Conservation (phyloP, 2,888 invertebrate genomes). For the Homarus gammarus region DNA sequence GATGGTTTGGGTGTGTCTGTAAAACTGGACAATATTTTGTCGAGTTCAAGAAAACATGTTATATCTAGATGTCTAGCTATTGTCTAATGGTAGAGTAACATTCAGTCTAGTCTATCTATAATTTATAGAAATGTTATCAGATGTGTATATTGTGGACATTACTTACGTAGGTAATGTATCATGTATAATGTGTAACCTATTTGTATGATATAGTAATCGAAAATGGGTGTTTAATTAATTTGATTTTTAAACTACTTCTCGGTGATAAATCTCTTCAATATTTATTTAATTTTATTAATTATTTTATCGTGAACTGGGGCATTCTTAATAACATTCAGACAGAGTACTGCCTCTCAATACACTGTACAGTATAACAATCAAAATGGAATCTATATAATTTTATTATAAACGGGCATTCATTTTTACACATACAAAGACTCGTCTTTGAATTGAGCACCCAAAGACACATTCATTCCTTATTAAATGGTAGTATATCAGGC, state of each 20-base stretch:
- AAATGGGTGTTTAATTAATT: background rate
- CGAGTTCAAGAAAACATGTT: conserved; percentile 1
- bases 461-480: too few relatives aligned
- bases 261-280: background rate
- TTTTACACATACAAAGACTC: conserved; percentile 9
- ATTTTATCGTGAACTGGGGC: background rate
- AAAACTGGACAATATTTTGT: background rate
- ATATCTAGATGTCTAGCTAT: conserved; percentile 28
- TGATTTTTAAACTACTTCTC: conserved; percentile 6
- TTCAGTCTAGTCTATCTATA: conserved; percentile 26
- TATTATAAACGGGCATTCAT: conserved; percentile 25
- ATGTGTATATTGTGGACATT: background rate
- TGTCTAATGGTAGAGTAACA: conserved; percentile 25
- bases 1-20: background rate
- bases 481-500: too few relatives aligned
- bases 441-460: conserved; percentile 20
- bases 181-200: background rate
- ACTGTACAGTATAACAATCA: background rate
- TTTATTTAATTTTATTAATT: background rate
- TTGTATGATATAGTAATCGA: background rate
- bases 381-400: too few relatives aligned
- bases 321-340: background rate
- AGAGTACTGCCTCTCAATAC: background rate
- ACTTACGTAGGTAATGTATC: background rate
- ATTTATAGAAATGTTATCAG: conserved; percentile 5